Conservation (phyloP, 2,113 vertebrate genomes). For the Cochlearius cochlearius region DNA sequence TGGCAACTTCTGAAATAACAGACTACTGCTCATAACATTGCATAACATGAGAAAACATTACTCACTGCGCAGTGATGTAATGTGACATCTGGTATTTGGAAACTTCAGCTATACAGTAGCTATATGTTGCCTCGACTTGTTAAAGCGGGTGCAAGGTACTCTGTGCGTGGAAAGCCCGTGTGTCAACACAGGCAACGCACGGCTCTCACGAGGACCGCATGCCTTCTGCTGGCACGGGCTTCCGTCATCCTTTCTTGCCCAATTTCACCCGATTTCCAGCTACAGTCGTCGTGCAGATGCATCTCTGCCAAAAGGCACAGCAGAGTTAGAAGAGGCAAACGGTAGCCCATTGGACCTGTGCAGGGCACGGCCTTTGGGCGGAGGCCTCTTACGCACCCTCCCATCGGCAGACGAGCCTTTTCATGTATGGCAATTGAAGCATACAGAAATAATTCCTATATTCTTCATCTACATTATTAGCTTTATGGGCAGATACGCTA, state of each 20-base stretch:
- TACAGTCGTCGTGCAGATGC: background rate
- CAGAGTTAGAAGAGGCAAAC: fast-evolving
- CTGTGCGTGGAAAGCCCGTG: background rate
- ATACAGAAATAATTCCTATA: fast-evolving
- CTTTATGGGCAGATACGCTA: fast-evolving
- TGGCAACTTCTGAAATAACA: background rate
- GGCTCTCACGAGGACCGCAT: background rate
- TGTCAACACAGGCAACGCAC: background rate
- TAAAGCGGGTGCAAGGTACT: background rate
- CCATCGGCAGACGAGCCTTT: background rate
- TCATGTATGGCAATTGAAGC: background rate
- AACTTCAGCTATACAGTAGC: background rate
- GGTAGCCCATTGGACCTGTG: background rate
- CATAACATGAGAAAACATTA: background rate
- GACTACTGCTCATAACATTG: background rate
- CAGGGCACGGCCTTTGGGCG: background rate
- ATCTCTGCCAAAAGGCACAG: background rate
- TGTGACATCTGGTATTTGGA: conserved; percentile 19
- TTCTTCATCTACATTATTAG: fast-evolving
- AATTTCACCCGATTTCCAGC: background rate
- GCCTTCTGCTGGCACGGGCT: background rate
- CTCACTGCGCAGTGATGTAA: background rate
- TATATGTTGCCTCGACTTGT: conserved; percentile 6
- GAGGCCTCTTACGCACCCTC: too few species aligned
- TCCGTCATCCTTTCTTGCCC: background rate